phyloP scores from a whole-genome alignment of 2,888 invertebrate species.

The Oligia latruncula region DNA sequence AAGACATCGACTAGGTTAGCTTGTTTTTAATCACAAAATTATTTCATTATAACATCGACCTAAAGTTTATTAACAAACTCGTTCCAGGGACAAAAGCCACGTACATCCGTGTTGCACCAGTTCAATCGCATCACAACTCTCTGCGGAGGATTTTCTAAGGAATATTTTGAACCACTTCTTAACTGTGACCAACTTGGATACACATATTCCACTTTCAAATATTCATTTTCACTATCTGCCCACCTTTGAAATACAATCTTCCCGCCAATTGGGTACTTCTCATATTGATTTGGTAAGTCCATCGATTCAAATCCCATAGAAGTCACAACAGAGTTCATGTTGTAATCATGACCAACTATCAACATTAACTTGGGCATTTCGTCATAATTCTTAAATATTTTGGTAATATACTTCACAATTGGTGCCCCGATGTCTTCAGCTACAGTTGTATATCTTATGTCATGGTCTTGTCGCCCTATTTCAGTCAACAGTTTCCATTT shows the following conservation, averaged over 20 bases:
- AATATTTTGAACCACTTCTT: constrained; percentile 39
- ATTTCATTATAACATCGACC: background rate
- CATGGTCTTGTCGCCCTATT: constrained; percentile 45
- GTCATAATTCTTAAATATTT: constrained; percentile 47
- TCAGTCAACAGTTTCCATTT: constrained; percentile 51
- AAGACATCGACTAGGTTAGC: background rate
- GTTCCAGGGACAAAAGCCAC: constrained; percentile 55
- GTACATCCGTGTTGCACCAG: constrained; percentile 46
- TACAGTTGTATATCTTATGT: constrained; percentile 46
- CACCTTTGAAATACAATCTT: constrained; percentile 63
- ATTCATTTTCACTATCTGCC: constrained; percentile 51
- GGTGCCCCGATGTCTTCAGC: constrained; percentile 49
- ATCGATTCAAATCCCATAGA: constrained; percentile 42
- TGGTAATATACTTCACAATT: constrained; percentile 39
- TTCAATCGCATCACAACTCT: constrained; percentile 47
- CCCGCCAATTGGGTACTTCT: constrained; percentile 56
- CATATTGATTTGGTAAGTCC: constrained; percentile 55
- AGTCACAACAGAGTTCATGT: constrained; percentile 39
- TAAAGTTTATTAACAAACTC: constrained; percentile 53
- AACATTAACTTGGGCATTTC: constrained; percentile 49
- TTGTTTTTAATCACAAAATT: background rate
- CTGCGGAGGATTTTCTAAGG: constrained; percentile 42
- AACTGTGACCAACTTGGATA: constrained; percentile 55
- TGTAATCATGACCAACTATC: constrained; percentile 60
- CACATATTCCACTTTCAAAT: constrained; percentile 60